Conservation (phyloP, 92 coral and sea anemone genomes). For the Galaxea fascicularis region DNA sequence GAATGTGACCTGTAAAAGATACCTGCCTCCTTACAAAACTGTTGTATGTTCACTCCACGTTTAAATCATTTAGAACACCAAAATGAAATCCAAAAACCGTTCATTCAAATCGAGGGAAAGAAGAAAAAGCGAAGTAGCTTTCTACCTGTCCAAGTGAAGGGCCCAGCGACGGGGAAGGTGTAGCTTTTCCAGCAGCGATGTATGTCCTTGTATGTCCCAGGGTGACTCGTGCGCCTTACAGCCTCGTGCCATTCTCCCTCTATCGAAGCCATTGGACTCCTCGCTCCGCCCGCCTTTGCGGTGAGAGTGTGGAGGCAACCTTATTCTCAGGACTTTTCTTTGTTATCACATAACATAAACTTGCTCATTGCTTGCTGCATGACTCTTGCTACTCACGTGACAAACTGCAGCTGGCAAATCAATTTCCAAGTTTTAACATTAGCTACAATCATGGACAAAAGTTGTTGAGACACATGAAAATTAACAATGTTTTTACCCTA, state of each 20-base stretch:
- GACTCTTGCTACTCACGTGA: too few relatives aligned
- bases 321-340: too few relatives aligned
- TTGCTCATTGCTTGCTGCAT: too few relatives aligned
- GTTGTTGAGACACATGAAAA: too few relatives aligned
- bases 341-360: too few relatives aligned
- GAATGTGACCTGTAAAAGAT: slow-evolving; percentile 96
- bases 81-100: neutral
- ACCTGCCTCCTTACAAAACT: slow-evolving; percentile 98
- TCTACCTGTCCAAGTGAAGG: slow-evolving; percentile 97
- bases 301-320: too few relatives aligned
- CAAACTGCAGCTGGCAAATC: too few relatives aligned
- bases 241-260: neutral
- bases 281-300: too few relatives aligned
- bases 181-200: slow-evolving; percentile 96
- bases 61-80: slow-evolving; percentile 29
- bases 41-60: slow-evolving; percentile 95
- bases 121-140: neutral
- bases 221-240: neutral
- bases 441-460: too few relatives aligned
- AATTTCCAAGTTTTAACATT: too few relatives aligned
- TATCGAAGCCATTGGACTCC: neutral
- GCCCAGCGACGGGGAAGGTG: slow-evolving; percentile 97
- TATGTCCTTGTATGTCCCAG: slow-evolving; percentile 70
- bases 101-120: neutral
- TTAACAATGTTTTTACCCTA: too few relatives aligned